Evolutionary conservation across 2,888 invertebrate species (phyloP).

Genomic region (Campopleginae sp.): DNA sequence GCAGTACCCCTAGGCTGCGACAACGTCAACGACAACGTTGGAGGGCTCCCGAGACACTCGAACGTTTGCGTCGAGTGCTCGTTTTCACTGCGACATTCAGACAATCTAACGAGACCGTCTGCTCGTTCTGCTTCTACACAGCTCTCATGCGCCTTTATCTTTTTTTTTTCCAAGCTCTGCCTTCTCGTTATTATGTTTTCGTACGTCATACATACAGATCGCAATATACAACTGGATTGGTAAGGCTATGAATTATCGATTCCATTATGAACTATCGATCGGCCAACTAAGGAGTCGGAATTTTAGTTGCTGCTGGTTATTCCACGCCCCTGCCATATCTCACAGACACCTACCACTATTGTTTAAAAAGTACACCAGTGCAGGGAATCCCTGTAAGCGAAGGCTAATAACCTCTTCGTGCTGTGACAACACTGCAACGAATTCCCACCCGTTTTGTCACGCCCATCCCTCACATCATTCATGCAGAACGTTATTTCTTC

Average conservation of each 20-base stretch:
- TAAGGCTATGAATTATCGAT: background rate
- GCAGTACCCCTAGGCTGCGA: conserved; percentile 43
- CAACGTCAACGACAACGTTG: conserved; percentile 39
- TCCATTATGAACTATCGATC: conserved; percentile 2
- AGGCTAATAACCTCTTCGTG: conserved; percentile 13
- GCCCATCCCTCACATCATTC: background rate
- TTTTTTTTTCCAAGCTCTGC: conserved; percentile 19
- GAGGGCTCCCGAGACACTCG: conserved; percentile 71
- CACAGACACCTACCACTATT: background rate
- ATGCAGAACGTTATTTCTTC: background rate
- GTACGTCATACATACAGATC: background rate
- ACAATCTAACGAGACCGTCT: conserved; percentile 76
- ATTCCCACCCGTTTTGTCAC: background rate
- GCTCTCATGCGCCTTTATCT: conserved; percentile 24
- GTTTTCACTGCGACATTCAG: conserved; percentile 71
- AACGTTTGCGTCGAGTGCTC: conserved; percentile 74
- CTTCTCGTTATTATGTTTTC: conserved; percentile 19
- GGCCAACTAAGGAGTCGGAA: background rate
- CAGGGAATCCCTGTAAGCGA: background rate
- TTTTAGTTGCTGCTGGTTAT: background rate
- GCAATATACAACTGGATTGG: background rate
- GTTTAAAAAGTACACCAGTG: background rate
- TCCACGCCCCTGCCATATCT: background rate
- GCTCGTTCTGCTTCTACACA: conserved; percentile 68
- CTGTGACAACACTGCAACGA: background rate